phyloP scores from a whole-genome alignment of 1,140 invertebrate genomes.

The Anoplolepis gracilipes region DNA sequence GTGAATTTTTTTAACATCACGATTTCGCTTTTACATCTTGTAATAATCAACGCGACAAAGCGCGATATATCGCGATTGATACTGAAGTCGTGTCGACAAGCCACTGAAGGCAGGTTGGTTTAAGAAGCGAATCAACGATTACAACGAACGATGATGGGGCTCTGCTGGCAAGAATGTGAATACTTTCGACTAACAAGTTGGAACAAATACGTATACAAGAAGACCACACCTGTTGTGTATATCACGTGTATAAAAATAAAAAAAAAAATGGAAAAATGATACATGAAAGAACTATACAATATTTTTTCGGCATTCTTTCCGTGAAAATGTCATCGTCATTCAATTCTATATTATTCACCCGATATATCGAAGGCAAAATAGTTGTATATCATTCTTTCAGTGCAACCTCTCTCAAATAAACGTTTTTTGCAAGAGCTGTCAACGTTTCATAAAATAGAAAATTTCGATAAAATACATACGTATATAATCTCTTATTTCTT shows the following conservation, averaged over 20 bases:
- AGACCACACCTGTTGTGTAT: neutral
- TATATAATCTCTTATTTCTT: neutral
- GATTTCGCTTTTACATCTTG: neutral
- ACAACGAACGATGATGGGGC: neutral
- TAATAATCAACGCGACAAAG: neutral
- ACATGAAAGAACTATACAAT: neutral
- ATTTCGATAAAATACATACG: too few species aligned
- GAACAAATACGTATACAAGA: neutral
- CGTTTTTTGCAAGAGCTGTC: neutral
- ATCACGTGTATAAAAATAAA: too few species aligned
- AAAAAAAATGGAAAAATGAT: neutral
- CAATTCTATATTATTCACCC: neutral
- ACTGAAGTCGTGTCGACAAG: slow-evolving; percentile 22
- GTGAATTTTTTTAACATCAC: neutral
- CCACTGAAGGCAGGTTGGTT: slow-evolving; percentile 11
- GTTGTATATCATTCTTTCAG: neutral
- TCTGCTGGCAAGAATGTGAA: slow-evolving; percentile 5
- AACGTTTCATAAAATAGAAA: neutral
- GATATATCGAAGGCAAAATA: neutral
- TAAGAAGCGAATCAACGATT: neutral
- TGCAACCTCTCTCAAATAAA: neutral
- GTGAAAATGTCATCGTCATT: neutral
- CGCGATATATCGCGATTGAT: slow-evolving; percentile 9
- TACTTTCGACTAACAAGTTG: neutral
- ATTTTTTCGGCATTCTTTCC: neutral